Percentiles rank a stretch among this genome's conserved stretches.
Evolutionary conservation across 2,888 invertebrate genomes (phyloP).

Genomic region (Altica lythri): DNA sequence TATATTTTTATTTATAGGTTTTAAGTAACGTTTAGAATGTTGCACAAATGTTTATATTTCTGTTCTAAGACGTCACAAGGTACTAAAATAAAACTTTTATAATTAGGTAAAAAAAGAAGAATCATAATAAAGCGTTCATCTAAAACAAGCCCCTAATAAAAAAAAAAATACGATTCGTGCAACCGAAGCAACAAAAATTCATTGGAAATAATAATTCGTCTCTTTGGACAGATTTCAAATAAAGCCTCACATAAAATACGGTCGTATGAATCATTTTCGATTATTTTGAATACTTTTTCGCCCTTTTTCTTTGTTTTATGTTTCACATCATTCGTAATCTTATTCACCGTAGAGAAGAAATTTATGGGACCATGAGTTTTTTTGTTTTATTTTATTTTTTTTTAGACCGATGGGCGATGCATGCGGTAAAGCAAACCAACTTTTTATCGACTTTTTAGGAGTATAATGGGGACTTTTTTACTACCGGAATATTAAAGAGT

Average conservation of each 20-base stretch:
- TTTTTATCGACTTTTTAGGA: slow-evolving; percentile 14
- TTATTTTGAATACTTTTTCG: slow-evolving; percentile 34
- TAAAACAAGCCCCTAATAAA: slow-evolving; percentile 9
- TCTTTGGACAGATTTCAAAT: slow-evolving; percentile 29
- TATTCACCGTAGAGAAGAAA: slow-evolving; percentile 33
- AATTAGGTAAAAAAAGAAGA: too few species aligned
- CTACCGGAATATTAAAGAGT: slow-evolving; percentile 12
- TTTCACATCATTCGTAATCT: slow-evolving; percentile 33
- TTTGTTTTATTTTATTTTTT: slow-evolving; percentile 22
- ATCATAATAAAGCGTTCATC: too few species aligned
- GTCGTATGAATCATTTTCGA: slow-evolving; percentile 35
- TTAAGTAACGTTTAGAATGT: too few species aligned
- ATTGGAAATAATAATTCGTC: slow-evolving; percentile 24
- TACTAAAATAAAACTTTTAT: too few species aligned
- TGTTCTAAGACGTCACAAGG: too few species aligned
- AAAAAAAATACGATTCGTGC: slow-evolving; percentile 11
- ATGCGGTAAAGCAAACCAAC: slow-evolving; percentile 4
- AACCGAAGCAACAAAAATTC: slow-evolving; percentile 18
- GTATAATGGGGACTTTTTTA: slow-evolving; percentile 12
- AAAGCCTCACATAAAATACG: slow-evolving; percentile 33
- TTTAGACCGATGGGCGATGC: slow-evolving; percentile 1
- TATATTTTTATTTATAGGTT: too few species aligned
- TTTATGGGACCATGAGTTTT: slow-evolving; percentile 36
- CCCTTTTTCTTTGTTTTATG: slow-evolving; percentile 35
- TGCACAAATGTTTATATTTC: too few species aligned